These are phyloP conservation scores for Cyprinodon tularosa DNA, from an alignment of 2,113 vertebrate species.

Conservation along the genomic window DNA sequence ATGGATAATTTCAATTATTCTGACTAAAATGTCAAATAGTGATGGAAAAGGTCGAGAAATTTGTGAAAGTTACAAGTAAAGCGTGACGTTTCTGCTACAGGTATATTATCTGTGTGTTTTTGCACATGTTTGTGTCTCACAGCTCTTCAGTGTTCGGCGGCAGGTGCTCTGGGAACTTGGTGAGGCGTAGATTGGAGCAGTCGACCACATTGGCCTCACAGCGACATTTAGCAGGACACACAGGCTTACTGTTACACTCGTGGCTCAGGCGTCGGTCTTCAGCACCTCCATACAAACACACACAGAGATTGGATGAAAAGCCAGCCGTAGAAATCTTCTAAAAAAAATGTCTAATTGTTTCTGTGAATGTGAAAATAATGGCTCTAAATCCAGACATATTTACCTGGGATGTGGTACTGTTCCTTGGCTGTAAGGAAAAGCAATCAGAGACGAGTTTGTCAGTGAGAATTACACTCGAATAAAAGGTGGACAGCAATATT, in stretches of 20 bases:
- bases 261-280: constrained; percentile 90
- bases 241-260: constrained; percentile 90
- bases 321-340: background rate
- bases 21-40: background rate
- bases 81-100: background rate
- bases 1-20: too few species aligned
- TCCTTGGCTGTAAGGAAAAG: constrained; percentile 75
- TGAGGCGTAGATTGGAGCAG: constrained; percentile 92
- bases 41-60: background rate
- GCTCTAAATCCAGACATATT: background rate
- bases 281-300: constrained; percentile 77
- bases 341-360: too few species aligned
- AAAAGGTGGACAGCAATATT: background rate
- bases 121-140: constrained; percentile 74
- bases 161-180: constrained; percentile 92
- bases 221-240: constrained; percentile 94
- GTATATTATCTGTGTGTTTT: constrained; percentile 8
- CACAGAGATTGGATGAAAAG: background rate
- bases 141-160: constrained; percentile 90
- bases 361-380: background rate
- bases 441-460: constrained; percentile 41
- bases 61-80: too few species aligned
- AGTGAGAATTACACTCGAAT: background rate
- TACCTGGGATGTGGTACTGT: constrained; percentile 77
- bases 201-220: constrained; percentile 92